A percentile compares a stretch with the other conserved stretches of the same genome.
Conservation (phyloP, 2,797 vertebrate genomes). For the Myripristis murdjan region DNA sequence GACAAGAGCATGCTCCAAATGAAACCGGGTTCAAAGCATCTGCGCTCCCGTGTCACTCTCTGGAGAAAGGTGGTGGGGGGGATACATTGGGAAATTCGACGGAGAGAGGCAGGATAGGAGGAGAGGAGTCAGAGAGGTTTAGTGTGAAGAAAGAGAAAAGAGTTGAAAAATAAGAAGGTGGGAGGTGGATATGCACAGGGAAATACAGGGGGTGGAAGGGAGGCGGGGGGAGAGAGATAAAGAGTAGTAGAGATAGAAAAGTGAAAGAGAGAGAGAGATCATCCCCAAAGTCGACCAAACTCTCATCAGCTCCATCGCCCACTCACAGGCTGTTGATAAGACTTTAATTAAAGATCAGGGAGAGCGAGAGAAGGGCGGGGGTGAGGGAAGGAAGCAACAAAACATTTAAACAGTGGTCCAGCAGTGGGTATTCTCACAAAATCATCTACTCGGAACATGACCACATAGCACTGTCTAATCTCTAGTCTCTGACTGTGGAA, state of each 20-base stretch:
- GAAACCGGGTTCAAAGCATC: constrained; percentile 56
- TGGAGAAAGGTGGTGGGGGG: constrained; percentile 12
- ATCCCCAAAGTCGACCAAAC: not conserved
- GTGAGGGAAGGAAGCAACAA: constrained; percentile 13
- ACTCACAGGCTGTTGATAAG: constrained; percentile 43
- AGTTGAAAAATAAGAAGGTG: not conserved
- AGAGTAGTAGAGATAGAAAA: not conserved
- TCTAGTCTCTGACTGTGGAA: not conserved
- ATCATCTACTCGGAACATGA: not conserved
- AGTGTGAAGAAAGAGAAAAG: constrained; percentile 12
- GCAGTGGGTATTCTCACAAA: not conserved
- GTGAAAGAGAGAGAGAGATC: not conserved
- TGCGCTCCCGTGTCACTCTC: constrained; percentile 38
- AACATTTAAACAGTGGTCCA: not conserved
- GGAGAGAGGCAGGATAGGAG: not conserved
- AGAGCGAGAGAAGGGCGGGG: constrained; percentile 17
- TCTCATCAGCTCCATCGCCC: constrained; percentile 26
- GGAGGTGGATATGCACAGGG: not conserved
- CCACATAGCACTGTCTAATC: not conserved
- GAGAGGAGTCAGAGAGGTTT: constrained; percentile 18
- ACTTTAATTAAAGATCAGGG: constrained; percentile 50
- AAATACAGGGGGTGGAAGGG: not conserved
- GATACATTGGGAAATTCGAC: not conserved
- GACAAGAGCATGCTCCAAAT: constrained; percentile 69
- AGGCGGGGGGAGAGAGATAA: not conserved